Conservation (phyloP, 2,888 invertebrate genomes). For the Meandrusa payeni region DNA sequence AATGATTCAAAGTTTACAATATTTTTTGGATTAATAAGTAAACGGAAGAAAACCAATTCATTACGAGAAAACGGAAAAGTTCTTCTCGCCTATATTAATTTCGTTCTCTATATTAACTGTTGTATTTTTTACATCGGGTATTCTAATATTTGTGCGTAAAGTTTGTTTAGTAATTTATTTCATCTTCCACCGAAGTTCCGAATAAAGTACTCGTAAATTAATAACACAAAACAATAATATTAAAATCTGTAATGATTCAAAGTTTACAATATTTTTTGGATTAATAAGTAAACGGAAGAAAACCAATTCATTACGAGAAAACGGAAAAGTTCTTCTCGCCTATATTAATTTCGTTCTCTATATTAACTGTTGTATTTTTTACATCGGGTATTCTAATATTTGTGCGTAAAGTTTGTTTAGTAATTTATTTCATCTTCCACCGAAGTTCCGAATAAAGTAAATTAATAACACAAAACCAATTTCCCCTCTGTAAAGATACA, state of each 20-base stretch:
- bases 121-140: not conserved
- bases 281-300: slow-evolving; percentile 4
- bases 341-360: slow-evolving; percentile 2
- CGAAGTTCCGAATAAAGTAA: too few species aligned
- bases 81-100: slow-evolving; percentile 2
- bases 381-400: not conserved
- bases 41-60: slow-evolving; percentile 8
- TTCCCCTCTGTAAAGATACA: too few species aligned
- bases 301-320: slow-evolving; percentile 10
- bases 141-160: not conserved
- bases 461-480: too few species aligned
- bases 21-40: slow-evolving; percentile 1
- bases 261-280: slow-evolving; percentile 1
- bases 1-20: slow-evolving; percentile 5
- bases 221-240: too few species aligned
- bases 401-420: not conserved
- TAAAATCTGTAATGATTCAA: slow-evolving; percentile 1
- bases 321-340: slow-evolving; percentile 2
- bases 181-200: too few species aligned
- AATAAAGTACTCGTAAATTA: too few species aligned
- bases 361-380: slow-evolving; percentile 2
- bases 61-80: slow-evolving; percentile 9
- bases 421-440: not conserved
- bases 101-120: slow-evolving; percentile 1
- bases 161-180: not conserved